Evolutionary conservation across 92 coral and sea anemone species (phyloP).

Genomic region (Nematostella vectensis): DNA sequence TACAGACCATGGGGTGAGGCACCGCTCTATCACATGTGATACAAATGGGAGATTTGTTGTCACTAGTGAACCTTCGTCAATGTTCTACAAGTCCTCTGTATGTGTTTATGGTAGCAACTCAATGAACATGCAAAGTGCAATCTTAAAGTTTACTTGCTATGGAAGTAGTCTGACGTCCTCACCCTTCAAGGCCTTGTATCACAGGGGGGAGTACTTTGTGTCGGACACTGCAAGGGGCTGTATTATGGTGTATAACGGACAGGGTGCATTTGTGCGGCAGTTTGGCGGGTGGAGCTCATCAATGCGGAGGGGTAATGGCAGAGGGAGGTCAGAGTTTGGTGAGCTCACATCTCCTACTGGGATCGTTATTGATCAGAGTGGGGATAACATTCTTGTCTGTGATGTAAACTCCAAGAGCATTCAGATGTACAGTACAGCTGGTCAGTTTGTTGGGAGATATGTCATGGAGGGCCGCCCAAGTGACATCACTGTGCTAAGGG

Average conservation of each 20-base stretch:
- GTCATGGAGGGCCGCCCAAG: slow-evolving; percentile 30
- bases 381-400: slow-evolving; percentile 24
- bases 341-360: slow-evolving; percentile 38
- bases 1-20: slow-evolving; percentile 31
- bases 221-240: slow-evolving; percentile 37
- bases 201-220: slow-evolving; percentile 38
- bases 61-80: slow-evolving; percentile 32
- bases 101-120: slow-evolving; percentile 19
- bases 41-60: slow-evolving; percentile 21
- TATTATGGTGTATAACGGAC: slow-evolving; percentile 31
- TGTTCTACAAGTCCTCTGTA: slow-evolving; percentile 31
- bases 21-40: slow-evolving; percentile 32
- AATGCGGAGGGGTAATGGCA: slow-evolving; percentile 29
- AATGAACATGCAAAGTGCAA: slow-evolving; percentile 17
- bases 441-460: slow-evolving; percentile 26
- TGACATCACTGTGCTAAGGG: slow-evolving; percentile 22
- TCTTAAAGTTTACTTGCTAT: slow-evolving; percentile 28
- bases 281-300: slow-evolving; percentile 37
- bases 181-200: slow-evolving; percentile 34
- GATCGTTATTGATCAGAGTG: slow-evolving; percentile 16
- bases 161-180: slow-evolving; percentile 33
- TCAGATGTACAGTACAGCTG: slow-evolving; percentile 33
- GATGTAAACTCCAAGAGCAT: slow-evolving; percentile 38
- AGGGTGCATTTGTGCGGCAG: slow-evolving; percentile 30
- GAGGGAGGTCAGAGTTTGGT: slow-evolving; percentile 24